phyloP scores from a whole-genome alignment of 2,888 invertebrate species.

The Drosophila eohydei region DNA sequence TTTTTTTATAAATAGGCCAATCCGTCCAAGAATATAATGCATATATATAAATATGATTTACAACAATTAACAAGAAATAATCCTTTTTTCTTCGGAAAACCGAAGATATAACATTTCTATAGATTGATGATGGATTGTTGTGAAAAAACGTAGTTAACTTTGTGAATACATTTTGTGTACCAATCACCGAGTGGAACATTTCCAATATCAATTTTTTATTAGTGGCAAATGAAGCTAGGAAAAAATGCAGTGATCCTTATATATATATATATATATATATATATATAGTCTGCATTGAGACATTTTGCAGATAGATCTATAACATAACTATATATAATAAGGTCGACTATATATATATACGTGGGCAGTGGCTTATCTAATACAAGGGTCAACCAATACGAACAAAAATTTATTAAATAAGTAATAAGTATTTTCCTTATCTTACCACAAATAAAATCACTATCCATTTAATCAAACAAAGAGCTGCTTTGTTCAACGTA shows the following conservation, averaged over 20 bases:
- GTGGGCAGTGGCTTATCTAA: not conserved
- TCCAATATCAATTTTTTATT: not conserved
- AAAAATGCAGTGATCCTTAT: not conserved
- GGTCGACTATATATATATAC: constrained; percentile 1
- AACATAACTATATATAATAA: not conserved
- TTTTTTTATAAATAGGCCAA: constrained; percentile 7
- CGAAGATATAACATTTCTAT: constrained; percentile 21
- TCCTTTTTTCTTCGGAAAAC: constrained; percentile 1
- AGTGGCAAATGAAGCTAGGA: not conserved
- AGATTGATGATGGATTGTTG: not conserved
- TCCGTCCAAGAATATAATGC: constrained; percentile 30
- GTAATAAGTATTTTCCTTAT: constrained; percentile 14
- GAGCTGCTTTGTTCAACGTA: constrained; percentile 13
- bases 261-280: not conserved
- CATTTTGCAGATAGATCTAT: not conserved
- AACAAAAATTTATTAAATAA: not conserved
- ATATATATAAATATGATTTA: constrained; percentile 6
- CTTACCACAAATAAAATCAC: constrained; percentile 4
- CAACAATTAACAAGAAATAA: constrained; percentile 4
- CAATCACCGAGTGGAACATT: not conserved
- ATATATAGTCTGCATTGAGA: not conserved
- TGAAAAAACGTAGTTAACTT: not conserved
- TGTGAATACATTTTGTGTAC: not conserved
- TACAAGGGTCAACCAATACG: not conserved
- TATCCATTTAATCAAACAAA: constrained; percentile 9